Evolutionary conservation across 2,113 vertebrate species (phyloP).

Genomic region (Ancistrus triradiatus): DNA sequence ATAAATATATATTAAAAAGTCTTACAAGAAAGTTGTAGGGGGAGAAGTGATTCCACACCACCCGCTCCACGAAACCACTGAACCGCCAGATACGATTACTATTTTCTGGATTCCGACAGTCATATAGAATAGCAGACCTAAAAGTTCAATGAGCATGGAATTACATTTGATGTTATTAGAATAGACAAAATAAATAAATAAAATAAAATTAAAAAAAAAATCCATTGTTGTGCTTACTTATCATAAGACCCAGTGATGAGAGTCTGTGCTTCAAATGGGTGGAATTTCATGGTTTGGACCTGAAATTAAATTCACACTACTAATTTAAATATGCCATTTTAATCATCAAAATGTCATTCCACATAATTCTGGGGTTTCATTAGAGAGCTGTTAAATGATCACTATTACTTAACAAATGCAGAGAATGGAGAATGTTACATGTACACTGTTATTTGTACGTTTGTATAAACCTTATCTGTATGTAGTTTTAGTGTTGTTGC

Average conservation of each 20-base stretch:
- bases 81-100: slow-evolving; percentile 85
- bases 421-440: too few relatives aligned
- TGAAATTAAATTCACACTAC: slow-evolving; percentile 44
- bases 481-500: slow-evolving; percentile 78
- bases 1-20: too few relatives aligned
- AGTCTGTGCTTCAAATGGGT: slow-evolving; percentile 94
- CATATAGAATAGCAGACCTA: slow-evolving; percentile 85
- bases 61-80: slow-evolving; percentile 90
- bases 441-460: background rate
- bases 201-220: too few relatives aligned
- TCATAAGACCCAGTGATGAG: slow-evolving; percentile 94
- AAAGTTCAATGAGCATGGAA: background rate
- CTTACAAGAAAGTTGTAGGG: slow-evolving; percentile 90
- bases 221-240: slow-evolving; percentile 88
- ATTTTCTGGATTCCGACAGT: slow-evolving; percentile 85
- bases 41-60: slow-evolving; percentile 92
- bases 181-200: too few relatives aligned
- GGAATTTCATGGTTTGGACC: slow-evolving; percentile 91
- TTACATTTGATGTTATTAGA: background rate
- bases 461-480: slow-evolving; percentile 82
- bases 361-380: too few relatives aligned
- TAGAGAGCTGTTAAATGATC: too few relatives aligned
- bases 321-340: too few relatives aligned
- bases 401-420: too few relatives aligned
- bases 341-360: too few relatives aligned